Base-by-base conservation (phyloP, 2,797 vertebrate species). In the Lepilemur ruficaudatus region DNA sequence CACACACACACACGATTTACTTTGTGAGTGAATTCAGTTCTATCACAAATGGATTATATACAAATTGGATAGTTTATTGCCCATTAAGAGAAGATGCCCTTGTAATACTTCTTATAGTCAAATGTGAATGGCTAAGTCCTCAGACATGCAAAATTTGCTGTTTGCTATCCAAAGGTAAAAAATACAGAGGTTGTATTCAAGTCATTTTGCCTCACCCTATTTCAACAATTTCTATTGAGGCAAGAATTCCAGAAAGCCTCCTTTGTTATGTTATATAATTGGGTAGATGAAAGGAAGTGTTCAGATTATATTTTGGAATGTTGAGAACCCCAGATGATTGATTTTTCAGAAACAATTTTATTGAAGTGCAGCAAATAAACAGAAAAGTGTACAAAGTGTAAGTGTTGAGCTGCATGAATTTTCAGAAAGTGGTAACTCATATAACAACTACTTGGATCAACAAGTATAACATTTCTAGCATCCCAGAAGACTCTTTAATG, bases 11-110 rank as follows among this genome's bases (percentile, higher is more conserved):
- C 20, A 35, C 20, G 57, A 61, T 85, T 79, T 75, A 92, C 75
- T 91, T 85, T 95, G 52, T 94, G 38, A 80, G 30, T 83, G 82
- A 86, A 96, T 81, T n/a, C 25, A 59, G 13, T 55, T 97, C 76
- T 52, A 78, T 72, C 89, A 95, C 30, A 83, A 25, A 76, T 86
- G 65, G 52, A 89, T 96, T 95, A 30, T 46, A 20, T 87, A 69
- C 25, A 75, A 35, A 88, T 46, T 57, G 63, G 38, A 70, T 90
- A 86, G 17, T 25, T 70, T 43, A 43, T 80, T 95, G 50, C 48
- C 52, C 76, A 90, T 0, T 0, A 46, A 69, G 92, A 95, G 3
- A 13, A 57, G 55, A 25, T 73, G 4, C 30, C 30, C 52, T 9
- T 46, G 12, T 25, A 94, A 92, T 87, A 61, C 28, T 95, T 38